Percentiles rank a stretch among this genome's conserved stretches.
Conservation (phyloP, 2,888 invertebrate genomes). For the Allacma fusca region DNA sequence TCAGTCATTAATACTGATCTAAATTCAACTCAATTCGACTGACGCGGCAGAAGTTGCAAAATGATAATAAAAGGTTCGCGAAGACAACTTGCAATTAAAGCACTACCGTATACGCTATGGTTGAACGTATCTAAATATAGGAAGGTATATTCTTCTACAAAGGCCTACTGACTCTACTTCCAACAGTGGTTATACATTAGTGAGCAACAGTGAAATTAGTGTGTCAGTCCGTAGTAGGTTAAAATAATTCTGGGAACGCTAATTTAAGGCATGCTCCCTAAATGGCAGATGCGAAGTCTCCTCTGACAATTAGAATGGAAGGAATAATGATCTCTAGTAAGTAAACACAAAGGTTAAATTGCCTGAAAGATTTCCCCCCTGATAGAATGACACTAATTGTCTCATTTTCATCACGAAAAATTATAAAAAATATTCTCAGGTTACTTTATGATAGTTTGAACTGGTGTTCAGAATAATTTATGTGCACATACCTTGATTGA, state of each 20-base stretch:
- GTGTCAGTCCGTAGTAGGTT: background rate
- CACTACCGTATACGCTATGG: background rate
- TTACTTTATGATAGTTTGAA: no score
- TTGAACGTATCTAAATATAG: no score
- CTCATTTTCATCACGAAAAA: background rate
- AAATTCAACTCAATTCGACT: background rate
- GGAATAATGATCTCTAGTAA: background rate
- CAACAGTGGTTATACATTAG: background rate
- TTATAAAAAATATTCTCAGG: background rate
- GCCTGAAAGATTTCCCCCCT: background rate
- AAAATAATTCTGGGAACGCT: background rate
- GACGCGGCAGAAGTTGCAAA: background rate
- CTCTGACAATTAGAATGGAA: background rate
- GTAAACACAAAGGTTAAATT: background rate
- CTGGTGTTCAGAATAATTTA: no score
- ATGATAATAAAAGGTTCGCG: background rate
- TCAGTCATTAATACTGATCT: background rate
- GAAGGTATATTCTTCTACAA: no score
- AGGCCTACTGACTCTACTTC: no score
- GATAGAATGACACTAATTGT: background rate
- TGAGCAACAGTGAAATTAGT: background rate
- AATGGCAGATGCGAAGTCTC: background rate
- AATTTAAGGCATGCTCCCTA: background rate
- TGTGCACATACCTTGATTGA: slow-evolving; percentile 48
- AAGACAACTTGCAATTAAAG: background rate